Evolutionary conservation across 2,113 vertebrate genomes (phyloP).

Genomic region (Planiliza haematocheilus): DNA sequence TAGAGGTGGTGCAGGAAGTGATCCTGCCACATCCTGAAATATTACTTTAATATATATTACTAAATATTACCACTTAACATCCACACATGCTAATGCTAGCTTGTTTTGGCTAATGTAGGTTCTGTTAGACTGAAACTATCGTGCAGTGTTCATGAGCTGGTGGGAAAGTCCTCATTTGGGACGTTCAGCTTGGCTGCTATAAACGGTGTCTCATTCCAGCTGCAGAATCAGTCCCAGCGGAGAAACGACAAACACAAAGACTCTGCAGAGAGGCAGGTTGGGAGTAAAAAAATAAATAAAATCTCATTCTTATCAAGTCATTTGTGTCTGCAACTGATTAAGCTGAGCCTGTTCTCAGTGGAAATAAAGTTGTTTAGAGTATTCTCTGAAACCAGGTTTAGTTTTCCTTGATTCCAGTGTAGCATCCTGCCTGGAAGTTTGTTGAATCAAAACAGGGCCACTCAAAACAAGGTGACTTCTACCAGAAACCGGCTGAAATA

Average conservation of each 20-base stretch:
- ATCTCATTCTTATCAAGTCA: not conserved
- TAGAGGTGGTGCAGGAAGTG: no score
- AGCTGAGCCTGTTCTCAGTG: constrained; percentile 1
- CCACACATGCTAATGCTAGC: not conserved
- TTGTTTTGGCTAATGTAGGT: not conserved
- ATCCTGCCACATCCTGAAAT: no score
- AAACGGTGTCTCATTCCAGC: constrained; percentile 35
- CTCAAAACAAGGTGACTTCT: no score
- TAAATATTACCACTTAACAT: not conserved
- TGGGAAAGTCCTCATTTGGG: constrained; percentile 26
- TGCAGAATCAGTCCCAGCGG: constrained; percentile 39
- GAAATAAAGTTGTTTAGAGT: constrained; percentile 1
- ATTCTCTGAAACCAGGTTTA: not conserved
- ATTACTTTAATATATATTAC: no score
- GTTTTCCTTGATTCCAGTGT: constrained; percentile 3
- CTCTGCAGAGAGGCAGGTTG: not conserved
- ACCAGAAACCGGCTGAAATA: no score
- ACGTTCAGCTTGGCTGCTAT: constrained; percentile 27
- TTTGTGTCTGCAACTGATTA: constrained; percentile 19
- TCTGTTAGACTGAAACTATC: not conserved
- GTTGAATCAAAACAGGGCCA: not conserved
- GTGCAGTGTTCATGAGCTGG: not conserved
- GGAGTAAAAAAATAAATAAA: not conserved
- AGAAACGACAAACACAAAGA: constrained; percentile 28
- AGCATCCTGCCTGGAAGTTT: not conserved